Base-by-base conservation (phyloP, 2,888 invertebrate species). In the Xestobium rufovillosum region DNA sequence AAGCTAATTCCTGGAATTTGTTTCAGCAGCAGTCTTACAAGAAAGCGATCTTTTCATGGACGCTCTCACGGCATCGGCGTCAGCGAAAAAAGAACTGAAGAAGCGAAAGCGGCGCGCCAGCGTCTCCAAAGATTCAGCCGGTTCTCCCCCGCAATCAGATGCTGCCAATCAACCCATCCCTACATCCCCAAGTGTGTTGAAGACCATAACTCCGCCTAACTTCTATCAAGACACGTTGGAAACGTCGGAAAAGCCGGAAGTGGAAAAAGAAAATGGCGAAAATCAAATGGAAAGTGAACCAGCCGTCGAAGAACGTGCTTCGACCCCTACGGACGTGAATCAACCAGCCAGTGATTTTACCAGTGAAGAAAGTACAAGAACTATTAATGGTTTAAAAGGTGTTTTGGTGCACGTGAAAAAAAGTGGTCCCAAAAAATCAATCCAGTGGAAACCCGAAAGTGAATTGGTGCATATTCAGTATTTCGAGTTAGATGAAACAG, bases 11-110 rank as follows among this genome's bases (percentile, higher is more conserved):
- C 23, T 6, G 30, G 16, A 12, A 12, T 23, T 19, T 36, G 29
- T 47, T 34, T 45, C 73, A 83, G 85, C 84, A 34, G 73, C 78
- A 66, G 66, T 83, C 48, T 66, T 94, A 31, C 81, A 88, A 59
- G 95, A 95, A 63, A 91, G 91, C 58, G 88, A 87, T 55, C 81
- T 90, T 67, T 95, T 95, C 61, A 91, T 91, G 82, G 91, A 92
- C 63, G 91, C 91, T 0, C 68, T 95, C 19, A 83, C 83, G 3
- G 84, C 83, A 2, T 79, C 80, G 1, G 82, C 86, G 4, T 79
- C 80, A 14, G 69, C 62, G 67, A 82, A 71, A 72, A 73, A 86
- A 60, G 81, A 84, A 45, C 75, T 79, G 2, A 78, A 81, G 53
- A 91, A 89, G 59, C 72, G 84, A 39, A 88, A 87, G 65, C 76